These are phyloP conservation scores for Andrena minutula DNA, from an alignment of 2,888 invertebrate genomes.

Conservation along the genomic window DNA sequence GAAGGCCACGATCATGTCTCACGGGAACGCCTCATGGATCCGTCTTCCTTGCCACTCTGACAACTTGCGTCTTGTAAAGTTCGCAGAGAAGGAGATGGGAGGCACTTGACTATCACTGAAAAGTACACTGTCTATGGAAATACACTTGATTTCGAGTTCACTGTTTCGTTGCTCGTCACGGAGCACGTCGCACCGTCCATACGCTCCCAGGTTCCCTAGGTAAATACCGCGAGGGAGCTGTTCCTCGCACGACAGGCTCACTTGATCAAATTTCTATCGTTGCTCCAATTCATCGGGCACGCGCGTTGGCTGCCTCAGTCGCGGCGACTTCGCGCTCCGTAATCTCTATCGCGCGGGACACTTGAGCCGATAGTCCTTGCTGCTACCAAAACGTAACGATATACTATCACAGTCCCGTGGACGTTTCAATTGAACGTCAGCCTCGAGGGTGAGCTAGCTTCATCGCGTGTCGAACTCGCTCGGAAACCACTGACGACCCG, in stretches of 20 bases:
- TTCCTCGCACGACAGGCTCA: not conserved
- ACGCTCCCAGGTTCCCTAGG: not conserved
- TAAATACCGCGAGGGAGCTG: no score
- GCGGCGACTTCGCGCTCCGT: no score
- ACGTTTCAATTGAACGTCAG: not conserved
- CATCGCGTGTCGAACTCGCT: not conserved
- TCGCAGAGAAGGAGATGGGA: not conserved
- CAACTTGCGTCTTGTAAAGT: not conserved
- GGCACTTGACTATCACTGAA: slow-evolving; percentile 34
- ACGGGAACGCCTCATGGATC: not conserved
- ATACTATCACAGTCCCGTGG: not conserved
- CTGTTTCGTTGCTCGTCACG: not conserved
- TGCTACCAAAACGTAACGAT: not conserved
- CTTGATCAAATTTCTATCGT: not conserved
- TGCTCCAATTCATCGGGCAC: slow-evolving; percentile 1
- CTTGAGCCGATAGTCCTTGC: not conserved
- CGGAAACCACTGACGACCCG: not conserved
- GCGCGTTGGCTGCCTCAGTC: not conserved
- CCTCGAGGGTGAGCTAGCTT: not conserved
- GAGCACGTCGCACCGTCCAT: slow-evolving; percentile 16
- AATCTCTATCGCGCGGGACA: not conserved
- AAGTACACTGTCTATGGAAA: slow-evolving; percentile 41
- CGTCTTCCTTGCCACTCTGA: not conserved
- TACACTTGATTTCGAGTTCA: slow-evolving; percentile 24
- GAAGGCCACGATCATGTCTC: slow-evolving; percentile 18